Evolutionary conservation across 2,888 invertebrate species (phyloP).

Genomic region (Schizotus pectinicornis): DNA sequence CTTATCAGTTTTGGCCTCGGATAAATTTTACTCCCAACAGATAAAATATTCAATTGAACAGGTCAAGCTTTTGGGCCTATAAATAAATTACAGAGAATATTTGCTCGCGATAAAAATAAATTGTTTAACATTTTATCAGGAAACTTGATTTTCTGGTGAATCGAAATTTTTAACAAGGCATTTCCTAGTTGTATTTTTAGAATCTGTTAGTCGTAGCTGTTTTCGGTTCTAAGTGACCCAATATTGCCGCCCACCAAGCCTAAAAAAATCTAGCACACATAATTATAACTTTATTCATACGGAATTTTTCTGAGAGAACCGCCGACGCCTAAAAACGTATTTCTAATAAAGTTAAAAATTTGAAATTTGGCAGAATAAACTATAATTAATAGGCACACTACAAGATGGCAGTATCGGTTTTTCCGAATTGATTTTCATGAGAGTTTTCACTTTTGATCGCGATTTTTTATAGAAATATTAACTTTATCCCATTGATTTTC

Average conservation of each 20-base stretch:
- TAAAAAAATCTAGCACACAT: too few relatives aligned
- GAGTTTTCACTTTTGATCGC: too few relatives aligned
- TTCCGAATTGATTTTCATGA: too few relatives aligned
- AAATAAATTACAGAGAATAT: not conserved
- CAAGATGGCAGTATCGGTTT: too few relatives aligned
- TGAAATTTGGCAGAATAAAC: too few relatives aligned
- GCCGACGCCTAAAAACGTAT: too few relatives aligned
- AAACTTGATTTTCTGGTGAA: not conserved
- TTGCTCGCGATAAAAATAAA: not conserved
- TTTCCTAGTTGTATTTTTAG: slow-evolving; percentile 11
- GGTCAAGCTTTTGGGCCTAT: slow-evolving; percentile 8
- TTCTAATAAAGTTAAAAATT: too few relatives aligned
- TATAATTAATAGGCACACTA: too few relatives aligned
- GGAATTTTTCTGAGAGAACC: not conserved
- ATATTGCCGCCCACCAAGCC: slow-evolving; percentile 3
- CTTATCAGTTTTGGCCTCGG: not conserved
- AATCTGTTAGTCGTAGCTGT: slow-evolving; percentile 10
- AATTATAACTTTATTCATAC: not conserved
- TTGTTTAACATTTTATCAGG: not conserved
- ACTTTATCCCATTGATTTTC: too few relatives aligned
- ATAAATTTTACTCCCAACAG: not conserved
- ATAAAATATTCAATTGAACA: slow-evolving; percentile 6
- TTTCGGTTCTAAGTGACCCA: not conserved
- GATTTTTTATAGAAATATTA: too few relatives aligned
- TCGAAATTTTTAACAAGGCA: not conserved